A percentile compares a stretch with the other conserved stretches of the same genome.
Evolutionary conservation across 2,888 invertebrate genomes (phyloP).

Genomic region (Eledona agricola): DNA sequence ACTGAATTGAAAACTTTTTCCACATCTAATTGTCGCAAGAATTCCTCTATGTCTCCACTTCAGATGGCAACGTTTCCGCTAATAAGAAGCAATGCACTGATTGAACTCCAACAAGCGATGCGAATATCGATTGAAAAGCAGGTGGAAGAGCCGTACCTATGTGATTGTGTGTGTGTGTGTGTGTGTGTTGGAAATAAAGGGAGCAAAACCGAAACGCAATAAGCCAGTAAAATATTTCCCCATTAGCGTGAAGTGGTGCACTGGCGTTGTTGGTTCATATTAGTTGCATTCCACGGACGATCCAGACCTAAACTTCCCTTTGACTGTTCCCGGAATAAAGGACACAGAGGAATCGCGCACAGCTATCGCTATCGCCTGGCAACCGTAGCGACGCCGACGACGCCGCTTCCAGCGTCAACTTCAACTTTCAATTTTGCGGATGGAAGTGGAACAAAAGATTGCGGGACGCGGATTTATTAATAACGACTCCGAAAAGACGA

Average conservation of each 20-base stretch:
- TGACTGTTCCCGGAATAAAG: conserved; percentile 30
- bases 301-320: conserved; percentile 34
- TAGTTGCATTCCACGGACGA: conserved; percentile 41
- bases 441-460: conserved; percentile 36
- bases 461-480: conserved; percentile 36
- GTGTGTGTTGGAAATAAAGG: conserved; percentile 6
- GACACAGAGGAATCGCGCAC: conserved; percentile 31
- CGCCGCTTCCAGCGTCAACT: conserved; percentile 21
- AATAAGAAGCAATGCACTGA: no score
- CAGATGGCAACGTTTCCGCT: no score
- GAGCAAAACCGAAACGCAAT: conserved; percentile 31
- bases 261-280: conserved; percentile 35
- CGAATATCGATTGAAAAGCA: conserved; percentile 2
- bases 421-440: conserved; percentile 36
- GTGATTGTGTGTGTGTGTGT: conserved; percentile 4
- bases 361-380: conserved; percentile 32
- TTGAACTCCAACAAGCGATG: not conserved
- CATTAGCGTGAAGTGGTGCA: conserved; percentile 35
- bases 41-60: no score
- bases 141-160: no score
- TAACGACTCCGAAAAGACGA: conserved; percentile 16
- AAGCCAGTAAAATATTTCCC: conserved; percentile 37
- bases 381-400: conserved; percentile 25
- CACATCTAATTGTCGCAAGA: no score
- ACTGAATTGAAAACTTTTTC: no score